Evolutionary conservation across 2,797 vertebrate genomes (phyloP).

Genomic region (Channallabes apus): DNA sequence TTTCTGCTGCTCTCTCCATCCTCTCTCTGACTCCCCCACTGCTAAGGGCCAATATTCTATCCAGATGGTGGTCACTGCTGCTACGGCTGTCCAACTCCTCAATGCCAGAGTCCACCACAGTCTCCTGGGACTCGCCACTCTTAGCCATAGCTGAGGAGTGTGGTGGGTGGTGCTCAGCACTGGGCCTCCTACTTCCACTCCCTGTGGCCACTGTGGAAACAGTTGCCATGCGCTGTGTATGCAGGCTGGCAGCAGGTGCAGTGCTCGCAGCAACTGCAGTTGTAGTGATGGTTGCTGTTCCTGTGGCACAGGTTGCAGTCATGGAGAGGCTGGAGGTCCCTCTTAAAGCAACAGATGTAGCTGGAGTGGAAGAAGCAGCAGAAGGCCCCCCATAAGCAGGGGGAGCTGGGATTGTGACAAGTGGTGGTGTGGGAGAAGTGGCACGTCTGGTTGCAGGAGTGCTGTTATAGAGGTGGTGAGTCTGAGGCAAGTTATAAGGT

Average conservation of each 20-base stretch:
- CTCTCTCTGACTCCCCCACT: constrained; percentile 70
- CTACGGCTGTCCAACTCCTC: constrained; percentile 92
- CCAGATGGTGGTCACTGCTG: constrained; percentile 90
- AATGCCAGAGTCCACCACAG: constrained; percentile 87
- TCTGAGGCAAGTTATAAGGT: constrained; percentile 71
- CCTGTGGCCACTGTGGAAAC: constrained; percentile 61
- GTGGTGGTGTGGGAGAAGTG: constrained; percentile 73
- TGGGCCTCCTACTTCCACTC: constrained; percentile 64
- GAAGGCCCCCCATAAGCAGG: constrained; percentile 67
- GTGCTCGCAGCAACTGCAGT: constrained; percentile 55
- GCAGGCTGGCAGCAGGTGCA: constrained; percentile 67
- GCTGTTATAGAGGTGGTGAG: constrained; percentile 77
- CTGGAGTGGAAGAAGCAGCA: constrained; percentile 39
- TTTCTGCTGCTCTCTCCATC: constrained; percentile 70
- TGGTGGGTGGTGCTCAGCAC: constrained; percentile 75
- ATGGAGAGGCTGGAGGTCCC: constrained; percentile 66
- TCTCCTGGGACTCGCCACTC: constrained; percentile 84
- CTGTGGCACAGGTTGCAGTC: constrained; percentile 64
- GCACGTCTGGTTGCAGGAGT: constrained; percentile 67
- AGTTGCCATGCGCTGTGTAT: constrained; percentile 59
- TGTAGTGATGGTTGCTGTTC: constrained; percentile 69
- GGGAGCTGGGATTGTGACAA: constrained; percentile 67
- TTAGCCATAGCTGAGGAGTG: constrained; percentile 67
- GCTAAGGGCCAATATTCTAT: constrained; percentile 85
- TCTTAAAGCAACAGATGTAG: constrained; percentile 57